These are phyloP conservation scores for Apotomis capreana DNA, from an alignment of 2,888 invertebrate genomes.

Conservation along the genomic window DNA sequence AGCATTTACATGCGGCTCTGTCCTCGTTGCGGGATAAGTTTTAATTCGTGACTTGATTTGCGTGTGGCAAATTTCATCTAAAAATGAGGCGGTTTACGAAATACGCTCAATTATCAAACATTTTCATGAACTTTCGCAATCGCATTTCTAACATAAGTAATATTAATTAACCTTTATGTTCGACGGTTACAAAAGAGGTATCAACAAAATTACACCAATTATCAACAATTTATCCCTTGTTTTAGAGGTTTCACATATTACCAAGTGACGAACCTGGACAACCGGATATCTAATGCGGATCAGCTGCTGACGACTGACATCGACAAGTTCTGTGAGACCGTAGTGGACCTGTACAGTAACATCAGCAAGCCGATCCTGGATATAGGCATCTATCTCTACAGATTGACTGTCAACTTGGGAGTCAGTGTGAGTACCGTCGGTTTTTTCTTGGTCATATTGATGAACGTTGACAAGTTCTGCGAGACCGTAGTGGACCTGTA, in stretches of 20 bases:
- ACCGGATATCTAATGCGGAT: slow-evolving; percentile 97
- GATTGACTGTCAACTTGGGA: slow-evolving; percentile 93
- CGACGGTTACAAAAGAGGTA: too few species aligned
- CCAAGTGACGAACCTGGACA: slow-evolving; percentile 97
- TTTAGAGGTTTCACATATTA: slow-evolving; percentile 96
- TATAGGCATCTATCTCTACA: slow-evolving; percentile 96
- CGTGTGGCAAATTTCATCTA: too few species aligned
- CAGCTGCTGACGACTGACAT: slow-evolving; percentile 98
- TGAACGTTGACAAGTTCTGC: slow-evolving; percentile 95
- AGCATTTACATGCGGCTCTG: too few species aligned
- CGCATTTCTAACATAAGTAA: too few species aligned
- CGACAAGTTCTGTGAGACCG: slow-evolving; percentile 98
- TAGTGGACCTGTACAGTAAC: slow-evolving; percentile 98
- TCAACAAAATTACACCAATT: too few species aligned
- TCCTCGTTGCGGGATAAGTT: too few species aligned
- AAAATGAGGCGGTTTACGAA: too few species aligned
- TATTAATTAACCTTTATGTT: too few species aligned
- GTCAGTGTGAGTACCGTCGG: slow-evolving; percentile 70
- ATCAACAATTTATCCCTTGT: slow-evolving; percentile 16
- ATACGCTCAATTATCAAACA: too few species aligned
- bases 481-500: slow-evolving; percentile 92
- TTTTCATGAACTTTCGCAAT: too few species aligned
- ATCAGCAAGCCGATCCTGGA: slow-evolving; percentile 97
- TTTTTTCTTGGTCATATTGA: slow-evolving; percentile 83
- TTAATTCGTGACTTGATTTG: too few species aligned